A percentile compares a stretch with the other conserved stretches of the same genome.
phyloP scores from a whole-genome alignment of 37 sponge, comb jelly and placozoan genomes.

The Corticium candelabrum region DNA sequence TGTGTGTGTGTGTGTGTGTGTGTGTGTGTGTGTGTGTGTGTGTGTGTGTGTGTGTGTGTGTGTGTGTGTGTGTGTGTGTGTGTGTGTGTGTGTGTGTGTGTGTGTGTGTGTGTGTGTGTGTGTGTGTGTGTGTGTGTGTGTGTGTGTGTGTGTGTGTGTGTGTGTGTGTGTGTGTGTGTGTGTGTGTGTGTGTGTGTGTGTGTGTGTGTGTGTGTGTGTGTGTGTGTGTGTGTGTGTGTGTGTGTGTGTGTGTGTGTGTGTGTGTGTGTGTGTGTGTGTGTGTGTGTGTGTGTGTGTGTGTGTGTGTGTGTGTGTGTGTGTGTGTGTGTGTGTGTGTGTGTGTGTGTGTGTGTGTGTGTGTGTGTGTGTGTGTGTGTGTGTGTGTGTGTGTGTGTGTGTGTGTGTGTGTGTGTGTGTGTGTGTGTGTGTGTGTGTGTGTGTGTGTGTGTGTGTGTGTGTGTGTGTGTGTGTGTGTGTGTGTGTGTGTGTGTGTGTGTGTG shows the following conservation, averaged over 20 bases:
- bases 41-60: constrained; percentile 10
- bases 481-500: neutral
- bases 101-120: neutral
- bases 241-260: constrained; percentile 13
- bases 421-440: constrained; percentile 11
- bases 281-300: constrained; percentile 5
- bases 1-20: constrained; percentile 11
- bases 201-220: constrained; percentile 14
- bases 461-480: constrained; percentile 10
- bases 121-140: constrained; percentile 13
- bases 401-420: neutral
- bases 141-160: neutral
- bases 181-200: neutral
- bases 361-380: neutral
- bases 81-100: constrained; percentile 12
- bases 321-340: neutral
- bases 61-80: neutral
- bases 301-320: neutral
- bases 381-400: constrained; percentile 10
- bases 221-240: neutral
- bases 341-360: constrained; percentile 11
- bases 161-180: constrained; percentile 11
- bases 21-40: neutral
- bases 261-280: neutral
- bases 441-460: neutral